These are phyloP conservation scores for Mastigias papua DNA, from an alignment of 30 jellyfish, hydroid and myxozoan species.

Conservation along the genomic window DNA sequence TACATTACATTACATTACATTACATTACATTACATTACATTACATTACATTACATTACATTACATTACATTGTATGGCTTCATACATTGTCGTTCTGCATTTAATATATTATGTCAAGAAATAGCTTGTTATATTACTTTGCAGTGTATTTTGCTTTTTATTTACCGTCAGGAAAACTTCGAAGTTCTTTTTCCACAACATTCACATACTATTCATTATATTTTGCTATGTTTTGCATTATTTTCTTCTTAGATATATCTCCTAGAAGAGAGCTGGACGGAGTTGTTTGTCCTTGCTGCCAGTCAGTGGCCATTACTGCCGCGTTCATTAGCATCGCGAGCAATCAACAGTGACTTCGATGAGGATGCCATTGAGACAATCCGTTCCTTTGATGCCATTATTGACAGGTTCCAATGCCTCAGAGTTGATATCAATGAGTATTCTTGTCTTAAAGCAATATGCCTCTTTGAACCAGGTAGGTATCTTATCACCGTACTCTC, in stretches of 20 bases:
- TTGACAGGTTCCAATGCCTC: slow-evolving; percentile 54
- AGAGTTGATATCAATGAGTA: slow-evolving; percentile 58
- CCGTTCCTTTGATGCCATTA: slow-evolving; percentile 58
- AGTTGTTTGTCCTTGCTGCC: slow-evolving; percentile 83
- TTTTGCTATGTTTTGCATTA: neutral
- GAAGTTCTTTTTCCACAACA: neutral
- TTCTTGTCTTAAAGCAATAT: slow-evolving; percentile 71
- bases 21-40: slow-evolving; percentile 7
- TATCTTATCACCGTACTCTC: too few species aligned
- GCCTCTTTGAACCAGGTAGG: slow-evolving; percentile 84
- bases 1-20: slow-evolving; percentile 1
- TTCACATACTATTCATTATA: neutral
- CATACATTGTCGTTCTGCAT: neutral
- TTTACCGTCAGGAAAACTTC: too few species aligned
- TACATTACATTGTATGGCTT: slow-evolving; percentile 4
- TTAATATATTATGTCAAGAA: slow-evolving; percentile 1
- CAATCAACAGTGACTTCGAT: slow-evolving; percentile 17
- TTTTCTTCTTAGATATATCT: slow-evolving; percentile 56
- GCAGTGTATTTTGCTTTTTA: neutral
- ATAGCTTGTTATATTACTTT: neutral
- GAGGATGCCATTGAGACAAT: slow-evolving; percentile 65
- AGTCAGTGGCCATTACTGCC: slow-evolving; percentile 75
- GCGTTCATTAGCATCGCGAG: slow-evolving; percentile 36
- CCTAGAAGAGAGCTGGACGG: slow-evolving; percentile 82
- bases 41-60: slow-evolving; percentile 1